phyloP scores from a whole-genome alignment of 2,888 invertebrate genomes.

The Apamea crenata region DNA sequence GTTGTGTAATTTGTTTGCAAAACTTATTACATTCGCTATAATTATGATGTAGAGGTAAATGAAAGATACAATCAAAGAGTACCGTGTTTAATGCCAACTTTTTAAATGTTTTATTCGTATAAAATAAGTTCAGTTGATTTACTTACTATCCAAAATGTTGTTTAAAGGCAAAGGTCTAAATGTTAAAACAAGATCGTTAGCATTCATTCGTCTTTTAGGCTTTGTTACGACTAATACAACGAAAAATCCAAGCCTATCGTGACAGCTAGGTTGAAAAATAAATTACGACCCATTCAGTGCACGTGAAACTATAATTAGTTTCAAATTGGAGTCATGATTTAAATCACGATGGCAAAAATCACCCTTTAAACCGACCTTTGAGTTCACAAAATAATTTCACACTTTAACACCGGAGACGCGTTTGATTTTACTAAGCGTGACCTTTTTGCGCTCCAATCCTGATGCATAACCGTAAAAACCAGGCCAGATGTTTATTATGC shows the following conservation, averaged over 20 bases:
- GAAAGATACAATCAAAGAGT: background rate
- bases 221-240: slow-evolving; percentile 11
- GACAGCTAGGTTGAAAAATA: slow-evolving; percentile 33
- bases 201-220: slow-evolving; percentile 4
- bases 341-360: slow-evolving; percentile 35
- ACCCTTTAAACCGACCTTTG: slow-evolving; percentile 42
- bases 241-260: slow-evolving; percentile 10
- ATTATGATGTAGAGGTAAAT: too few relatives aligned
- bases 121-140: background rate
- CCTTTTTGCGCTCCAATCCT: slow-evolving; percentile 76
- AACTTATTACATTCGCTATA: background rate
- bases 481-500: slow-evolving; percentile 82
- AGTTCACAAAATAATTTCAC: slow-evolving; percentile 61
- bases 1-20: background rate
- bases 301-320: slow-evolving; percentile 35
- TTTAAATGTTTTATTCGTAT: too few relatives aligned
- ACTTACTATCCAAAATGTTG: too few relatives aligned
- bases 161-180: slow-evolving; percentile 4
- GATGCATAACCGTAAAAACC: slow-evolving; percentile 77
- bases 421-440: slow-evolving; percentile 66
- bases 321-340: slow-evolving; percentile 24
- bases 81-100: background rate
- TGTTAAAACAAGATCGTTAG: background rate
- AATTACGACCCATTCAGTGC: slow-evolving; percentile 32
- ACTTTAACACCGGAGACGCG: slow-evolving; percentile 48